Evolutionary conservation across 1,140 invertebrate species (phyloP), one percentile per base, ranked within the genome.

Genomic region (Drosophila pseudoananassae): DNA sequence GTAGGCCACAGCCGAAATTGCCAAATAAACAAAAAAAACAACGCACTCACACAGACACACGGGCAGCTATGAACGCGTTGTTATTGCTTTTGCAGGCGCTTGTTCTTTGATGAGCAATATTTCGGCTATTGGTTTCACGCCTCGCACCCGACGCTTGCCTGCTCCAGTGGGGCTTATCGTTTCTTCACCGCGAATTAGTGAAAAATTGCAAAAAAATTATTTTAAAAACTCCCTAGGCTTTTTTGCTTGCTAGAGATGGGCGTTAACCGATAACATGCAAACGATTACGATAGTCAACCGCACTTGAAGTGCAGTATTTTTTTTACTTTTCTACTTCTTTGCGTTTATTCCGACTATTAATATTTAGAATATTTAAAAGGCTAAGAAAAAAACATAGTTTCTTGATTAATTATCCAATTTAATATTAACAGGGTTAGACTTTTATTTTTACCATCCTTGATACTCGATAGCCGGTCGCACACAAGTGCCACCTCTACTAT

Each of bases 1-100:
- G 83, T 88, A 88, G 84, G 84, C 83, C 76, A 82, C 15, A 15
- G 64, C 4, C 59, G 38, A 56, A 69, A 15, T 56, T 23, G 68
- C 61, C 60, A 75, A 84, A 85, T 56, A 64, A 54, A 74, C 50
- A 72, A 84, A 63, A 78, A 76, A 56, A 85, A 78, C 57, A 76
- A 51, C 52, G 40, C 71, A 56, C 69, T 46, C 45, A 73, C 51
- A 73, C 51, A 40, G 5, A 60, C 47, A 17, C 38, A 53, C 69
- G 51, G 59, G 66, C 52, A 66, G 46, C 50, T 65, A 45, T 66
- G 43, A 72, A 20, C 54, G 65, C 66, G 52, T 60, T 70, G 71
- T 64, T 76, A 53, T 68, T 78, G 63, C 23, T 25, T 49, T 36
- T 36, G 4, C 4, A 12, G n/a, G 63, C 10, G 6, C 36, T 23